Conservation (phyloP, 2,888 invertebrate species). For the Hirtodrosophila histrioides region DNA sequence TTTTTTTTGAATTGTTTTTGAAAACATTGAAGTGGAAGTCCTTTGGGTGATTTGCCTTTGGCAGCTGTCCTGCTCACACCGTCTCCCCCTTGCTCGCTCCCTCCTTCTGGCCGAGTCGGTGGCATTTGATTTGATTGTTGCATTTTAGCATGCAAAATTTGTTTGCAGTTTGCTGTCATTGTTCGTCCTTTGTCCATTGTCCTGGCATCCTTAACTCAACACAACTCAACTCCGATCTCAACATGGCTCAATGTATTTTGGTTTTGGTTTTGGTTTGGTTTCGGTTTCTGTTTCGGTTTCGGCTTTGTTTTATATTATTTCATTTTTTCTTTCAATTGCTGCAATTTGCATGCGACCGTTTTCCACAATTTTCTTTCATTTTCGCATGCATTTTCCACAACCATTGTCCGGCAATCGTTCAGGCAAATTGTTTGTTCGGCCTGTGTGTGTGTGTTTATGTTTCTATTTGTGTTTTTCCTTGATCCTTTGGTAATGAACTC, state of each 20-base stretch:
- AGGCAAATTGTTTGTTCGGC: slow-evolving; percentile 44
- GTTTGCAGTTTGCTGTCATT: slow-evolving; percentile 62
- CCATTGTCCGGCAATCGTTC: slow-evolving; percentile 49
- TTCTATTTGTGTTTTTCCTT: slow-evolving; percentile 28
- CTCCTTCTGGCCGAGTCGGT: neutral
- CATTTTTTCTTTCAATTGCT: slow-evolving; percentile 50
- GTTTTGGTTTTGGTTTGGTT: slow-evolving; percentile 16
- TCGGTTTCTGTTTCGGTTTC: slow-evolving; percentile 9
- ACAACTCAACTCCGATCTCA: neutral
- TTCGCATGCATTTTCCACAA: slow-evolving; percentile 8
- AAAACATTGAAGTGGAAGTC: slow-evolving; percentile 76
- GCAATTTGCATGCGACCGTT: slow-evolving; percentile 54
- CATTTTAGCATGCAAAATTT: slow-evolving; percentile 72
- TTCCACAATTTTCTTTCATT: slow-evolving; percentile 23
- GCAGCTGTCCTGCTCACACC: slow-evolving; percentile 8
- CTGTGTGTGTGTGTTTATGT: slow-evolving; percentile 29
- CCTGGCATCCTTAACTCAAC: slow-evolving; percentile 5
- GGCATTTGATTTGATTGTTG: slow-evolving; percentile 56
- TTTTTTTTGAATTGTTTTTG: slow-evolving; percentile 43
- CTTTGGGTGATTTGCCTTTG: slow-evolving; percentile 53
- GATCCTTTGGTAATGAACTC: slow-evolving; percentile 47
- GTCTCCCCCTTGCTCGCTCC: neutral
- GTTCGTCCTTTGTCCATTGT: slow-evolving; percentile 57
- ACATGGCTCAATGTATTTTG: slow-evolving; percentile 3
- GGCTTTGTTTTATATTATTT: slow-evolving; percentile 35